phyloP scores from a whole-genome alignment of 2,888 invertebrate species.

The Heliothis peltigera region DNA sequence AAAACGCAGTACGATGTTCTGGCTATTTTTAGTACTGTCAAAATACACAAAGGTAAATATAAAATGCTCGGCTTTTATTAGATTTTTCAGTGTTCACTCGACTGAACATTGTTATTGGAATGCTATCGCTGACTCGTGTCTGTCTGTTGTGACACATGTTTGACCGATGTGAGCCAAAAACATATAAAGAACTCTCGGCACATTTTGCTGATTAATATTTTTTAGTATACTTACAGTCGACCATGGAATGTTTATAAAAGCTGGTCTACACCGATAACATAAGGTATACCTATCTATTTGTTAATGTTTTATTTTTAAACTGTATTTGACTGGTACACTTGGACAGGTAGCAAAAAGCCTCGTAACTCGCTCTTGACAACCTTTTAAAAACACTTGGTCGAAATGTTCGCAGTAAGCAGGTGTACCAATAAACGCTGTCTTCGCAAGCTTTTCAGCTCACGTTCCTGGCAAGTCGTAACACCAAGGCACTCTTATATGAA shows the following conservation, averaged over 20 bases:
- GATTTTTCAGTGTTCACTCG: conserved; percentile 51
- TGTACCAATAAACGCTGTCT: conserved; percentile 80
- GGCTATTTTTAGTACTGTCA: conserved; percentile 7
- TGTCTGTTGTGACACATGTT: conserved; percentile 54
- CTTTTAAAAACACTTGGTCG: conserved; percentile 66
- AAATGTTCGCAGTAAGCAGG: conserved; percentile 77
- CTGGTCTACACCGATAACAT: background rate
- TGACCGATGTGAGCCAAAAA: conserved; percentile 38
- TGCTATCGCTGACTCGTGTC: conserved; percentile 33
- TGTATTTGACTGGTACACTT: conserved; percentile 20
- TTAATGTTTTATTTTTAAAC: conserved; percentile 8
- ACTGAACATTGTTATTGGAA: conserved; percentile 50
- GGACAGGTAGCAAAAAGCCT: conserved; percentile 21
- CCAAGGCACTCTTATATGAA: conserved; percentile 81
- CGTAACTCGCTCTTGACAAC: conserved; percentile 51
- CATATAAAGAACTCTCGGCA: conserved; percentile 20
- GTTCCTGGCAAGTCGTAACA: conserved; percentile 80
- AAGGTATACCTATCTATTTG: background rate
- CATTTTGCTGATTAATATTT: conserved; percentile 19
- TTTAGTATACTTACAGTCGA: conserved; percentile 6
- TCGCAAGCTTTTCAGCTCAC: conserved; percentile 81
- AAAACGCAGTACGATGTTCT: conserved; percentile 1
- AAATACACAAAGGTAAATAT: conserved; percentile 17
- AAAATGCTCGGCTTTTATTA: conserved; percentile 47
- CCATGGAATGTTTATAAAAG: background rate